Percentiles rank a stretch among this genome's conserved stretches.
Evolutionary conservation across 2,797 vertebrate genomes (phyloP).

Genomic region (Pygocentrus nattereri): DNA sequence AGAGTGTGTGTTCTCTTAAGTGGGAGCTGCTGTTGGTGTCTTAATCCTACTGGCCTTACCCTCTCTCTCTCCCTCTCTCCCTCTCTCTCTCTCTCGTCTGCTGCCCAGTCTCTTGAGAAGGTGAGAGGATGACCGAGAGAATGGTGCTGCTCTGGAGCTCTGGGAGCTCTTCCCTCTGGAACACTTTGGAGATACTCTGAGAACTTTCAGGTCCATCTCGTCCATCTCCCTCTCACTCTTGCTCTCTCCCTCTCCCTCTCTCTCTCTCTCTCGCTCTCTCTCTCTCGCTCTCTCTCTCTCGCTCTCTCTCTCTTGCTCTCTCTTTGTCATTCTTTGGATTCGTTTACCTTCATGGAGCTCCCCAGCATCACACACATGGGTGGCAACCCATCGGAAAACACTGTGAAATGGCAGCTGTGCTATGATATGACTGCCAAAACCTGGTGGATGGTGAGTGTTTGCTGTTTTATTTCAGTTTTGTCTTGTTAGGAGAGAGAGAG

Average conservation of each 20-base stretch:
- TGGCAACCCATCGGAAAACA: conserved; percentile 65
- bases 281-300: background rate
- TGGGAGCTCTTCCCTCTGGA: conserved; percentile 37
- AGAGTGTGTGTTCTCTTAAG: conserved; percentile 45
- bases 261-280: conserved; percentile 20
- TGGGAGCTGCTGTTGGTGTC: conserved; percentile 51
- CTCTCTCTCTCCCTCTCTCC: conserved; percentile 41
- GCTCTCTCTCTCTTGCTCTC: conserved; percentile 13
- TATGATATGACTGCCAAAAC: conserved; percentile 88
- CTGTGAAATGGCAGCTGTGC: conserved; percentile 90
- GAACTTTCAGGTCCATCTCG: conserved; percentile 23
- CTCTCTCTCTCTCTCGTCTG: conserved; percentile 21
- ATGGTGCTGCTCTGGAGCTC: conserved; percentile 48
- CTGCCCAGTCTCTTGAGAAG: conserved; percentile 50
- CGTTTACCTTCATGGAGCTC: conserved; percentile 58
- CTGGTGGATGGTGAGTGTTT: conserved; percentile 94
- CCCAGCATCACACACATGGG: conserved; percentile 60
- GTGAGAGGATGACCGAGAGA: conserved; percentile 62
- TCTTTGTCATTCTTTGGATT: conserved; percentile 33
- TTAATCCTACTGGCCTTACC: conserved; percentile 56
- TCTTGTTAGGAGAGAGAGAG: background rate
- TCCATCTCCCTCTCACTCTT: background rate
- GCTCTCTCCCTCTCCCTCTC: conserved; percentile 2
- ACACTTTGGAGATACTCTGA: conserved; percentile 50
- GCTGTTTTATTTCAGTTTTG: background rate